Evolutionary conservation across 2,113 vertebrate genomes (phyloP).

Genomic region (Tylochromis polylepis): DNA sequence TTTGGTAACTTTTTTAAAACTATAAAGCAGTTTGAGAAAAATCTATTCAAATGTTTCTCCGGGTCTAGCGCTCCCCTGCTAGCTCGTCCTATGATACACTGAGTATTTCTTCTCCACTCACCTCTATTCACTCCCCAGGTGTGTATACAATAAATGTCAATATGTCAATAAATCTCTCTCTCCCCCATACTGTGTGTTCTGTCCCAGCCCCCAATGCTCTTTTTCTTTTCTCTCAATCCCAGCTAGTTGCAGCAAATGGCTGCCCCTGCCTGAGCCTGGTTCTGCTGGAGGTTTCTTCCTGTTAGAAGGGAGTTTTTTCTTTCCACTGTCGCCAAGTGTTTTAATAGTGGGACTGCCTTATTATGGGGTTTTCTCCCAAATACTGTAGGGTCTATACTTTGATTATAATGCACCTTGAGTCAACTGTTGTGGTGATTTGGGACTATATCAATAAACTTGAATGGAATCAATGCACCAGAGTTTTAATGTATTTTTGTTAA

Average conservation of each 20-base stretch:
- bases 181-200: neutral
- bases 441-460: neutral
- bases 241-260: fast-evolving
- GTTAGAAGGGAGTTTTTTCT: neutral
- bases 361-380: neutral
- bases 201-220: neutral
- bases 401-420: neutral
- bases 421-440: neutral
- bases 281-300: neutral
- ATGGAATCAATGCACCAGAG: neutral
- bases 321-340: neutral
- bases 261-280: neutral
- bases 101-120: no score
- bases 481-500: neutral
- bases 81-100: no score
- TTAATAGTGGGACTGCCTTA: neutral
- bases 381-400: neutral
- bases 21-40: neutral
- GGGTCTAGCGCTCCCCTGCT: neutral
- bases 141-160: no score
- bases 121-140: no score
- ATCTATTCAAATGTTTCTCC: neutral
- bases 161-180: no score
- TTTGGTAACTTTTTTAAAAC: neutral
- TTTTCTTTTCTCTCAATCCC: neutral